Evolutionary conservation across 2,888 invertebrate genomes (phyloP), one percentile per base, ranked within the genome.

Genomic region (Thymelicus acteon): DNA sequence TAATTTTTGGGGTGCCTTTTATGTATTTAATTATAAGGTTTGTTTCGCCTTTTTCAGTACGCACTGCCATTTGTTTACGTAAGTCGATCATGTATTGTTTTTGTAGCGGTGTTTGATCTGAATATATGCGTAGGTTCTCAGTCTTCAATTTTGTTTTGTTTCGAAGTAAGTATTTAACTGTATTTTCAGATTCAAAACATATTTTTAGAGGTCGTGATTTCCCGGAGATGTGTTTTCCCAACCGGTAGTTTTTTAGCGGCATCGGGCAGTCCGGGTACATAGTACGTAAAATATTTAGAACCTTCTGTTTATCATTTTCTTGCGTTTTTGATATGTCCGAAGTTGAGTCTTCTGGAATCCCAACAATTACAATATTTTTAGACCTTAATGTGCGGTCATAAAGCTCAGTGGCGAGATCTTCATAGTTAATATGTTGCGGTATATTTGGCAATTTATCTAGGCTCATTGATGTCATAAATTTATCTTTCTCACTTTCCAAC

Each of bases 91-190:
- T 12, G 39, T 62, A 74, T 24, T 67, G 58, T 65, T 74, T 74
- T 72, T 79, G 78, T 7, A 64, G 13, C 31, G 76, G 74, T 4
- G 77, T 78, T 69, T 79, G 54, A 31, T 54, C 78, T 0, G 74
- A 72, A 48, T 73, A 78, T 0, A 78, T 71, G 24, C 74, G 61
- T 31, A 76, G 69, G 24, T 73, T 72, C 0, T 68, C 68, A 0
- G 24, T n/a, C 8, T 73, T 73, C 15, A 75, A 15, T 15, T 76
- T 78, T 0, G 31, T 19, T 66, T 75, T 77, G 52, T 75, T 77
- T 0, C 72, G 72, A 15, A 77, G 70, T 6, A 79, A 7, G 40
- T 72, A 54, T 64, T 75, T 78, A 0, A 31, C 31, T 6, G 66
- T 58, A 15, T 6, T 31, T 0, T 66, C 58, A 0, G 66, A 66